Percentiles rank a stretch among this genome's conserved stretches.
phyloP scores from a whole-genome alignment of 2,113 vertebrate species.

The Dendropsophus ebraccatus region DNA sequence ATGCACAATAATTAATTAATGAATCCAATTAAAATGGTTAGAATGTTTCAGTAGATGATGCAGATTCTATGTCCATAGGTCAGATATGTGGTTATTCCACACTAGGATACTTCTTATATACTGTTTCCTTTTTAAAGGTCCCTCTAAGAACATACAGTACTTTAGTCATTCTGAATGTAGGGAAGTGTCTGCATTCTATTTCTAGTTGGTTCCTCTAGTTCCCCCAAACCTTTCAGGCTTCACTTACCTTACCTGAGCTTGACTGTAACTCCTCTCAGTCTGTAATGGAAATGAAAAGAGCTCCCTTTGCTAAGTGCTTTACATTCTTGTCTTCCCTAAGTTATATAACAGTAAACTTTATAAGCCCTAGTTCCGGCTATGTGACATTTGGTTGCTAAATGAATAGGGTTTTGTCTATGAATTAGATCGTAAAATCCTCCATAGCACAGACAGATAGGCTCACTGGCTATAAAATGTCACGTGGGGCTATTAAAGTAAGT shows the following conservation, averaged over 20 bases:
- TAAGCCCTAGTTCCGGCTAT: slow-evolving; percentile 93
- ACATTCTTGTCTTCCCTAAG: slow-evolving; percentile 83
- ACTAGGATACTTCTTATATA: not conserved
- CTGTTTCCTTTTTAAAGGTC: not conserved
- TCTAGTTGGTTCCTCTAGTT: not conserved
- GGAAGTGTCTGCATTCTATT: not conserved
- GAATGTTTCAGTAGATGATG: not conserved
- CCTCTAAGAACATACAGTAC: not conserved
- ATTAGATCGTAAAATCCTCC: slow-evolving; percentile 99
- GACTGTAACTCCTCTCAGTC: slow-evolving; percentile 81
- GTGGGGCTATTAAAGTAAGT: slow-evolving; percentile 99
- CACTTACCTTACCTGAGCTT: slow-evolving; percentile 89
- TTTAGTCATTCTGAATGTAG: not conserved
- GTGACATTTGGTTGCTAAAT: slow-evolving; percentile 98
- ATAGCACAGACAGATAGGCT: slow-evolving; percentile 98
- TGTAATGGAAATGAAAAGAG: slow-evolving; percentile 82
- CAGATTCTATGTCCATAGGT: not conserved
- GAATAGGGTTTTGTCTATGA: slow-evolving; percentile 99
- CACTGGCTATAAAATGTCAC: slow-evolving; percentile 99
- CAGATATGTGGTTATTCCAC: not conserved
- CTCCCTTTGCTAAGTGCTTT: slow-evolving; percentile 79
- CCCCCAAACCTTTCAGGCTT: slow-evolving; percentile 57
- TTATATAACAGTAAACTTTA: slow-evolving; percentile 97
- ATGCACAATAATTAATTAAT: not conserved
- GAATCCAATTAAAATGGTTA: not conserved